Percentiles rank a stretch among this genome's conserved stretches.
Evolutionary conservation across 2,888 invertebrate species (phyloP).

Genomic region (Melinaea marsaeus): DNA sequence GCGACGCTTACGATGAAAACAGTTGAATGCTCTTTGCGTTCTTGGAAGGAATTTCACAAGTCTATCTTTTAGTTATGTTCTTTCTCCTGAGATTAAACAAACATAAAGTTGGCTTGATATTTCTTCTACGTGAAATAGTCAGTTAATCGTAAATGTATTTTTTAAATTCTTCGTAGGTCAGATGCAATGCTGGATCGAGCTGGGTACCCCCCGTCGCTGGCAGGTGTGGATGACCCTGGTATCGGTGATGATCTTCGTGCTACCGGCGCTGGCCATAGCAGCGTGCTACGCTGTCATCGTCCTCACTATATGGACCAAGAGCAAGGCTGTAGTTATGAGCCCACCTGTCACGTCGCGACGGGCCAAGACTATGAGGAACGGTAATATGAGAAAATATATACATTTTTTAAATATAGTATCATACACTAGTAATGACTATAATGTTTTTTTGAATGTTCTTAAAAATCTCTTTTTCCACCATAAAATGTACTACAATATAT

Average conservation of each 20-base stretch:
- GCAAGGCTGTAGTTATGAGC: constrained; percentile 80
- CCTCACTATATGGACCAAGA: constrained; percentile 94
- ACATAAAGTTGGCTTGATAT: neutral
- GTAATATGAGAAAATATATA: constrained; percentile 34
- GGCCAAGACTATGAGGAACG: constrained; percentile 64
- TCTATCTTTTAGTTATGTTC: neutral
- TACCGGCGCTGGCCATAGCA: constrained; percentile 92
- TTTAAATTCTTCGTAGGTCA: constrained; percentile 67
- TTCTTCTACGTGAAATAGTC: neutral
- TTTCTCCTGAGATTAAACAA: neutral
- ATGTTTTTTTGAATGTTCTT: neutral
- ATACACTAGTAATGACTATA: too few species aligned
- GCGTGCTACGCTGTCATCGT: constrained; percentile 95
- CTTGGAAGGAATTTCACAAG: neutral
- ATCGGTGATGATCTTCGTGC: constrained; percentile 87
- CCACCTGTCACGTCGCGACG: constrained; percentile 70
- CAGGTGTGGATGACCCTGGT: constrained; percentile 93
- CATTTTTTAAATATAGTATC: neutral
- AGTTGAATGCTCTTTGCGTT: too few species aligned
- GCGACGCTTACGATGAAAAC: too few species aligned
- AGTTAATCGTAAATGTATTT: too few species aligned
- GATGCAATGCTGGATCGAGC: constrained; percentile 93
- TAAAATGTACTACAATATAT: neutral
- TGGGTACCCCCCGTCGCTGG: constrained; percentile 86
- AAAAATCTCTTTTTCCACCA: neutral